Conservation (phyloP, 2,888 invertebrate species). For the Drosophila demipolita region DNA sequence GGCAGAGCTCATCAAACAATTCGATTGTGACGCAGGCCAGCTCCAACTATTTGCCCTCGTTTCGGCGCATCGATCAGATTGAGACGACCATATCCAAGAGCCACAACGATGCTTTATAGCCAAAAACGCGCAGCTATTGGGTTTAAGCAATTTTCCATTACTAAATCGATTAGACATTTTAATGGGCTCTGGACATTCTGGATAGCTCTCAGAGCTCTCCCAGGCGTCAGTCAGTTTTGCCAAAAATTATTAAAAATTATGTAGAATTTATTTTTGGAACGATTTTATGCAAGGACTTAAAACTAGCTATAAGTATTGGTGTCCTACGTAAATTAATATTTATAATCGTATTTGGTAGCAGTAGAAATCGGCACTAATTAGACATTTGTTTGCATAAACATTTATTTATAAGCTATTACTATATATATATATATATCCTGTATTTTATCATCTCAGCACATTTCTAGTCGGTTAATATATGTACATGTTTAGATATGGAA, state of each 20-base stretch:
- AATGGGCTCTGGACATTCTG: constrained; percentile 4
- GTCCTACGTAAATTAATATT: constrained; percentile 11
- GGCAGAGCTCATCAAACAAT: constrained; percentile 84
- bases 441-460: constrained; percentile 62
- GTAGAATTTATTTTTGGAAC: constrained; percentile 69
- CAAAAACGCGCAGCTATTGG: constrained; percentile 72
- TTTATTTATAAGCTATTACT: constrained; percentile 33
- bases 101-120: constrained; percentile 83
- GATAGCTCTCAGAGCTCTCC: constrained; percentile 3
- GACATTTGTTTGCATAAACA: constrained; percentile 16
- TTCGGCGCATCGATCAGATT: constrained; percentile 83
- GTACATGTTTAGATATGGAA: neutral
- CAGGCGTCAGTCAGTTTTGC: constrained; percentile 13
- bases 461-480: constrained; percentile 59
- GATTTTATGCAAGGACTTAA: constrained; percentile 47
- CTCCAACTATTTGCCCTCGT: constrained; percentile 83
- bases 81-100: constrained; percentile 82
- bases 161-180: neutral
- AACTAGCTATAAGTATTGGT: constrained; percentile 6
- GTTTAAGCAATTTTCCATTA: constrained; percentile 58
- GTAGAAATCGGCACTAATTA: constrained; percentile 23
- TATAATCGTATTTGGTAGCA: neutral
- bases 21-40: constrained; percentile 83
- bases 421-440: constrained; percentile 18
- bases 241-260: constrained; percentile 13